Percentiles rank a stretch among this genome's conserved stretches.
phyloP scores from a whole-genome alignment of 35 echinoderm and acorn worm genomes.

The Ptychodera flava region DNA sequence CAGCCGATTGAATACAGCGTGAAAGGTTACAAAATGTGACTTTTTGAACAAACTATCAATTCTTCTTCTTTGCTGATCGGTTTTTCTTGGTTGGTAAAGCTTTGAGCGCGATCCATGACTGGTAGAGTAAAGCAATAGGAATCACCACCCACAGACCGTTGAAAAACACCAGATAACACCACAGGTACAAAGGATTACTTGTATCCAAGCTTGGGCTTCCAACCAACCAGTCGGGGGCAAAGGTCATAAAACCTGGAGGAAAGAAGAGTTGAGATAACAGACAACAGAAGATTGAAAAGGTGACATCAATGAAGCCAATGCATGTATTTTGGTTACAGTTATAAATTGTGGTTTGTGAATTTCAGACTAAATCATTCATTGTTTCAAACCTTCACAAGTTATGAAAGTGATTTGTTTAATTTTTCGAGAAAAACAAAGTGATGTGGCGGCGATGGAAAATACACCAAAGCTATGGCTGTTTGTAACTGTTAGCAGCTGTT shows the following conservation, averaged over 20 bases:
- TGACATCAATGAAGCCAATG: neutral
- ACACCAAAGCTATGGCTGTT: too few species aligned
- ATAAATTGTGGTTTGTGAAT: too few species aligned
- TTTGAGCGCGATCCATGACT: slow-evolving; percentile 24
- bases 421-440: too few species aligned
- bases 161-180: slow-evolving; percentile 37
- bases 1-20: too few species aligned
- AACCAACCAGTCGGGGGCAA: slow-evolving; percentile 18
- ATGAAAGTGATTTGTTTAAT: too few species aligned
- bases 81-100: neutral
- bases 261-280: too few species aligned
- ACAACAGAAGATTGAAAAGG: neutral
- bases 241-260: slow-evolving; percentile 14
- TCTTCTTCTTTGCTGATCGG: neutral
- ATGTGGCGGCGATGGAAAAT: too few species aligned
- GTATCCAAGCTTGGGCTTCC: slow-evolving; percentile 27
- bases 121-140: slow-evolving; percentile 18
- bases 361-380: too few species aligned
- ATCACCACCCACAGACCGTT: slow-evolving; percentile 31
- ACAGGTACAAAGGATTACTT: slow-evolving; percentile 8
- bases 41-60: too few species aligned
- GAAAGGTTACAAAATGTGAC: too few species aligned
- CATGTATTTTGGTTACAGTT: neutral
- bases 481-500: too few species aligned
- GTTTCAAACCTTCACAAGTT: too few species aligned